Base-by-base conservation (phyloP, 2,113 vertebrate species). In the Oreocharis arfaki region DNA sequence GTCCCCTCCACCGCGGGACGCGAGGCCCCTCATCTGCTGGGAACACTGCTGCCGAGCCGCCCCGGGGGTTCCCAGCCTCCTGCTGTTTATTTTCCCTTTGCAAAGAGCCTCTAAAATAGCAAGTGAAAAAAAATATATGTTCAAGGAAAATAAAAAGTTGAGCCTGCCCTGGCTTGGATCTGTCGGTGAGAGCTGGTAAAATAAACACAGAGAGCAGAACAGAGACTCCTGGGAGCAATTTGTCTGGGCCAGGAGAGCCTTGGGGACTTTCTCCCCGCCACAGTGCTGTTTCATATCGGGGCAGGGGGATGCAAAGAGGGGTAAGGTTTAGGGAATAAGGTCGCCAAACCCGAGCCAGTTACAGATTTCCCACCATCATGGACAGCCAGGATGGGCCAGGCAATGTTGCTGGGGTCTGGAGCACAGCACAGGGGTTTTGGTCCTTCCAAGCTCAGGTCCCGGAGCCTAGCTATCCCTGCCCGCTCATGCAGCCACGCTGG, bases 81-180 rank as follows among this genome's bases (percentile, higher is more conserved):
- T 2, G 27, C 85, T 96, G 96, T 96, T 97, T 96, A 94, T 96
- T 97, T 97, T 96, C 88, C 73, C 92, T 95, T 74, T 44, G 53
- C 69, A 96, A 95, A 94, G 83, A 96, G 61, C 69, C 67, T 93
- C 82, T 93, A 80, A 95, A 97, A 96, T 93, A 96, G 78, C 90
- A 88, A 74, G 75, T 65, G 69, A 9, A 46, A 82, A 94, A 91
- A 93, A 15, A 82, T 33, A n/a, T 4, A 69, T 1, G 53, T 82
- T 89, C 53, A 93, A 93, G 64, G 55, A 86, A 94, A 95, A 95
- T 74, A 95, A 87, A 52, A 84, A 68, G 61, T 13, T 6, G 13
- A 95, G 75, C 73, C 75, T 92, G 82, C 15, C 61, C 61, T 5
- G n/a, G 83, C 70, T 82, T n/a, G 73, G 65, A 74, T 93, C 87